Evolutionary conservation across 2,888 invertebrate genomes (phyloP).

Genomic region (Oscheius sp.): DNA sequence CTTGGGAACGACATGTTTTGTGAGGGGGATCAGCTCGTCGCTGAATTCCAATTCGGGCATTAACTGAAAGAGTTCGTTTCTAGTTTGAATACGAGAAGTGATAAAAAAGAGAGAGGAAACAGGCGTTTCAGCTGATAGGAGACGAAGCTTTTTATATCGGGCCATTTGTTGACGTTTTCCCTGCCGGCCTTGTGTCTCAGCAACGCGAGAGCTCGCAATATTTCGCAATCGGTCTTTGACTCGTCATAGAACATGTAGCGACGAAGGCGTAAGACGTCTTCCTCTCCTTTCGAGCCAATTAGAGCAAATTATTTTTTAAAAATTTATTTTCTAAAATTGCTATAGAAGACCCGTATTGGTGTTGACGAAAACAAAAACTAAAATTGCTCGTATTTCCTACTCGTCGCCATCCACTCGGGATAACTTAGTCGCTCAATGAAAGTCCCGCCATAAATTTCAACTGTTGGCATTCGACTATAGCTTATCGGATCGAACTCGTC

Average conservation of each 20-base stretch:
- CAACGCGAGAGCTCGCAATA: not conserved
- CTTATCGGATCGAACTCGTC: constrained; percentile 38
- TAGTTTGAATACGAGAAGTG: no score
- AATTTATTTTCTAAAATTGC: not conserved
- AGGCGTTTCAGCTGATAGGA: not conserved
- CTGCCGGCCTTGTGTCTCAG: not conserved
- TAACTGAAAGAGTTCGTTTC: not conserved
- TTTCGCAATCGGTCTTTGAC: not conserved
- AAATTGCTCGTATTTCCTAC: constrained; percentile 1
- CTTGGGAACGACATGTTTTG: not conserved
- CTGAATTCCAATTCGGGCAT: not conserved
- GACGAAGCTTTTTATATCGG: constrained; percentile 1
- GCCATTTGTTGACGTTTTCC: not conserved
- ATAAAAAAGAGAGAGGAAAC: not conserved
- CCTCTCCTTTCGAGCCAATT: not conserved
- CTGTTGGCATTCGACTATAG: constrained; percentile 49
- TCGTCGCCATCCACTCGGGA: constrained; percentile 38
- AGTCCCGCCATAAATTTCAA: constrained; percentile 38
- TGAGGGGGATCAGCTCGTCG: constrained; percentile 19
- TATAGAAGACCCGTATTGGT: not conserved
- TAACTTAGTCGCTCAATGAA: constrained; percentile 37
- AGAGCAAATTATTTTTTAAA: not conserved
- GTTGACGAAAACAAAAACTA: not conserved
- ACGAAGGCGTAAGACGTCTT: no score
- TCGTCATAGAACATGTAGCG: not conserved